Evolutionary conservation across 2,888 invertebrate species (phyloP).

Genomic region (Brachyptera putata): DNA sequence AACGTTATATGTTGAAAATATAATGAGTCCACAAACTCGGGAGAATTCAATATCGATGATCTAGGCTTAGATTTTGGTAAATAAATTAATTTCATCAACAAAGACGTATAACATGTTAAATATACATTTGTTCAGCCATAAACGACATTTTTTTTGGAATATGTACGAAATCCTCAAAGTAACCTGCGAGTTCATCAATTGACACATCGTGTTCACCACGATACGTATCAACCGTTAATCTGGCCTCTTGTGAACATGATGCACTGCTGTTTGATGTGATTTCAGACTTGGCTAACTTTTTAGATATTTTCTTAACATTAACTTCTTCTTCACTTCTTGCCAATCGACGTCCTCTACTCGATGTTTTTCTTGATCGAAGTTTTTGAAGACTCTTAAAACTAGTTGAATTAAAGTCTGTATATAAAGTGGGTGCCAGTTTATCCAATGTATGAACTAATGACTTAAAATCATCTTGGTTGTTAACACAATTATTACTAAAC

Average conservation of each 20-base stretch:
- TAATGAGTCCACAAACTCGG: no score
- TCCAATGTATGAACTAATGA: conserved; percentile 18
- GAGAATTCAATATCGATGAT: no score
- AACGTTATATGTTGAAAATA: no score
- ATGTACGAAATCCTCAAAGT: conserved; percentile 92
- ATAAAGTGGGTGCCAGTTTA: background rate
- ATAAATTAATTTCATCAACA: no score
- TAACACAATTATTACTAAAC: conserved; percentile 10
- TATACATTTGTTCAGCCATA: conserved; percentile 99
- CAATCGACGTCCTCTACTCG: background rate
- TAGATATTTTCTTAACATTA: background rate
- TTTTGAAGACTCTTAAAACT: conserved; percentile 22
- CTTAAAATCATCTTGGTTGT: conserved; percentile 24
- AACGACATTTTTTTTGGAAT: conserved; percentile 97
- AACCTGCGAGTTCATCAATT: conserved; percentile 91
- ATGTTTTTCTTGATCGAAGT: background rate
- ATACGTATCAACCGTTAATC: conserved; percentile 50
- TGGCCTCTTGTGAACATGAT: conserved; percentile 74
- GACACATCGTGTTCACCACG: conserved; percentile 64
- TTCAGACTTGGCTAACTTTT: background rate
- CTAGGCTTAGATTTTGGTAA: no score
- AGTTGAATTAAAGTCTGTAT: conserved; percentile 9
- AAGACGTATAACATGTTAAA: no score
- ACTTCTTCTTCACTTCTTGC: background rate
- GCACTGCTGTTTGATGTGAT: conserved; percentile 8